Evolutionary conservation across 2,888 invertebrate species (phyloP), one percentile per base, ranked within the genome.

Genomic region (Stegophylla sp.): DNA sequence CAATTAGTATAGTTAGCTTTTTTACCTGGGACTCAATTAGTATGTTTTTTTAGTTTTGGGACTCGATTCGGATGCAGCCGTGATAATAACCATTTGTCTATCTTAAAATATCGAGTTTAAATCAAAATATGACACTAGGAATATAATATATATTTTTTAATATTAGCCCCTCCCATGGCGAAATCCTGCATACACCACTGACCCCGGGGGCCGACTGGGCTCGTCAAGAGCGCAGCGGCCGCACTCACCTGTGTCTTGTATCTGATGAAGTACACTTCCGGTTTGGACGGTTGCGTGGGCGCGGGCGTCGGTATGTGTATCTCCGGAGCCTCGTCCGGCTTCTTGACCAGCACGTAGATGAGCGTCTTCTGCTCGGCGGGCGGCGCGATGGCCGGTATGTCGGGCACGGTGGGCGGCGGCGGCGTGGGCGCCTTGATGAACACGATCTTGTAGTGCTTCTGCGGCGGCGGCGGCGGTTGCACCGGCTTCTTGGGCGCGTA

Each of bases 361-460:
- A 94, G 89, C 10, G 94, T 94, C 89, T 95, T 95, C 89, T 94
- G 93, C 87, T 95, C 94, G 85, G 94, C 93, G 87, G 93, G 94
- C 41, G 92, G 92, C 84, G 94, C 92, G 75, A 92, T 84, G 3
- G 87, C 85, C 3, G 88, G 88, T 45, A 88, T 83, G 3, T 86
- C 88, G 2, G 88, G 88, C 1, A 87, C 88, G 2, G 88, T 88
- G 13, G 88, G 88, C 0, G 88, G 87, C 1, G 88, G 88, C 20
- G 88, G 88, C 2, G 88, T 88, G 1, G 88, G 89, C 0, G 90
- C 90, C 89, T 93, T 93, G 86, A 94, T 93, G 89, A 94, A 93
- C 84, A 93, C 92, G 85, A 94, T 93, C 86, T 93, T 93, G 89
- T 93, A 94, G 86, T 93, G 93, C 85, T 93, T 93, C 86, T 93